These are phyloP conservation scores for Psococerastis gibbosa DNA, from an alignment of 2,888 invertebrate species.

Conservation along the genomic window DNA sequence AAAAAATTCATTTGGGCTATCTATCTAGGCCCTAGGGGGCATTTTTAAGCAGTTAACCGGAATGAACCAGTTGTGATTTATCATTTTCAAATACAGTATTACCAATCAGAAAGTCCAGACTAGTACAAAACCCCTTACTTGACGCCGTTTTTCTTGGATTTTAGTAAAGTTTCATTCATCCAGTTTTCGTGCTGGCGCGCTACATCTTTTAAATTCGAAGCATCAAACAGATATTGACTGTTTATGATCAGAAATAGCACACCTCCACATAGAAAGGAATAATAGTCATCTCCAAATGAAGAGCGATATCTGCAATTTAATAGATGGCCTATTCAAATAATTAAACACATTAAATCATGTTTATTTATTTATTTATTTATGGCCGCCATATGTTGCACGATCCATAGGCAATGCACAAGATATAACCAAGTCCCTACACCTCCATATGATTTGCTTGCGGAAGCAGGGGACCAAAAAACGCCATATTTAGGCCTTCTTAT, in stretches of 20 bases:
- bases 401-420: neutral
- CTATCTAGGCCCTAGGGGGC: too few relatives aligned
- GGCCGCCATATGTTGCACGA: neutral
- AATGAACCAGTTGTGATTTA: too few relatives aligned
- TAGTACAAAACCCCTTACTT: too few relatives aligned
- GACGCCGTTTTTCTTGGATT: slow-evolving; percentile 17
- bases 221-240: slow-evolving; percentile 24
- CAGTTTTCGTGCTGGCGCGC: slow-evolving; percentile 26
- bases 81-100: too few relatives aligned
- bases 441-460: too few relatives aligned
- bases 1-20: too few relatives aligned
- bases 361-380: neutral
- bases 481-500: too few relatives aligned
- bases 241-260: slow-evolving; percentile 30
- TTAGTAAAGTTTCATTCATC: slow-evolving; percentile 24
- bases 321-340: too few relatives aligned
- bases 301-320: slow-evolving; percentile 18
- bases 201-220: slow-evolving; percentile 21
- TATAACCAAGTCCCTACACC: too few relatives aligned
- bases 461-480: too few relatives aligned
- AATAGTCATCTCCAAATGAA: slow-evolving; percentile 30
- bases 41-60: too few relatives aligned
- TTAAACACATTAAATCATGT: slow-evolving; percentile 2
- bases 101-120: too few relatives aligned
- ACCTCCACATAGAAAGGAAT: slow-evolving; percentile 29